Evolutionary conservation across 1,140 invertebrate genomes (phyloP).

Genomic region (Saccostrea cuccullata): DNA sequence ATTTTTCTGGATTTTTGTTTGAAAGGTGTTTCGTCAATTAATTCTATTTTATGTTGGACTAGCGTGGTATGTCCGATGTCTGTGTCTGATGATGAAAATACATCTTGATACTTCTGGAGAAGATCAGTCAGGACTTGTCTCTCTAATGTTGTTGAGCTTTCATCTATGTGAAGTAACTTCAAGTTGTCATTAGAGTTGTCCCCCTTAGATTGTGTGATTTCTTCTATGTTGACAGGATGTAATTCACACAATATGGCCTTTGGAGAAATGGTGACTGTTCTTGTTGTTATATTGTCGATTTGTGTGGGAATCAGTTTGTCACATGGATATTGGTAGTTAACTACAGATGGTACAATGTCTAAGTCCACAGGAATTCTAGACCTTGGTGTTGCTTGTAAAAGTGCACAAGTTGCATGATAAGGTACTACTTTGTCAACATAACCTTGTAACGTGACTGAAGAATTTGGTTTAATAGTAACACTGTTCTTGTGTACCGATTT

Average conservation of each 20-base stretch:
- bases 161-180: not conserved
- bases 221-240: conserved; percentile 25
- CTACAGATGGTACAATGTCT: conserved; percentile 30
- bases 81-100: not conserved
- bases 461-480: conserved; percentile 45
- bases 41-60: not conserved
- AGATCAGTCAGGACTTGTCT: not conserved
- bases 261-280: conserved; percentile 40
- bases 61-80: not conserved
- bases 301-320: conserved; percentile 15
- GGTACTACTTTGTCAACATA: conserved; percentile 48
- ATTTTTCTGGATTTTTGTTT: not conserved
- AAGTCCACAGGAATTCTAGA: conserved; percentile 1
- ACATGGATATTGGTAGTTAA: conserved; percentile 29
- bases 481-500: not conserved
- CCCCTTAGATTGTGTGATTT: not conserved
- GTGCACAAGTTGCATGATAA: conserved; percentile 43
- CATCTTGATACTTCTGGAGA: conserved; percentile 3
- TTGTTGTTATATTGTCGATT: conserved; percentile 43
- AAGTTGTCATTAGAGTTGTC: not conserved
- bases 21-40: not conserved
- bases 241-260: conserved; percentile 27
- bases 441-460: not conserved
- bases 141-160: not conserved
- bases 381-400: conserved; percentile 41